Percentiles rank a stretch among this genome's conserved stretches.
phyloP scores from a whole-genome alignment of 1,140 invertebrate species.

The Sarcophaga peregrina region DNA sequence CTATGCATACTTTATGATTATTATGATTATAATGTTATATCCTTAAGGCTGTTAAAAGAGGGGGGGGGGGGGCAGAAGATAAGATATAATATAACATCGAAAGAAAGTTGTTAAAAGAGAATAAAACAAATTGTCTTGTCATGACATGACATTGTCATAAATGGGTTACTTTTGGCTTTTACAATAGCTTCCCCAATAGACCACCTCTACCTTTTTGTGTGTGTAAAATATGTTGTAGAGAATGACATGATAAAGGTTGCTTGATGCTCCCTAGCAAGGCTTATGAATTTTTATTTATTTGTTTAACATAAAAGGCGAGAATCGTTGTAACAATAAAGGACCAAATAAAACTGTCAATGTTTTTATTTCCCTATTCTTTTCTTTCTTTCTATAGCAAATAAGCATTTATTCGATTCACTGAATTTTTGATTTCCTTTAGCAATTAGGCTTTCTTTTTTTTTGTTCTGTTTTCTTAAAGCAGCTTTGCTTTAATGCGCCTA shows the following conservation, averaged over 20 bases:
- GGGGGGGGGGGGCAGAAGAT: neutral
- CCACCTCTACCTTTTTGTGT: neutral
- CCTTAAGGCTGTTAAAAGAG: neutral
- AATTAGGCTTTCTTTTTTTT: neutral
- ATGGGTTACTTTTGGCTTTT: constrained; percentile 21
- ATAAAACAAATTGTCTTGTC: constrained; percentile 24
- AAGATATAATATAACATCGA: neutral
- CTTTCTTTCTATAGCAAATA: no score
- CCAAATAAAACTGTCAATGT: neutral
- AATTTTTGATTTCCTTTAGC: neutral
- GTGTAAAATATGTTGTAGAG: neutral
- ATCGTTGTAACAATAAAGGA: neutral
- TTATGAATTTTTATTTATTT: constrained; percentile 3
- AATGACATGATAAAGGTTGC: neutral
- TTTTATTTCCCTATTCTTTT: no score
- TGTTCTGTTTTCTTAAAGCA: neutral
- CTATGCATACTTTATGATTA: constrained; percentile 26
- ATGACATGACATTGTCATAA: constrained; percentile 13
- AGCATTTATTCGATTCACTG: neutral
- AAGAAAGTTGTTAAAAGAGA: neutral
- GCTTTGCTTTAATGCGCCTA: neutral
- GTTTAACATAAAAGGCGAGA: neutral
- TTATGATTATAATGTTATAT: constrained; percentile 6
- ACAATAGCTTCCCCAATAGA: neutral
- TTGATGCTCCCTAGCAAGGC: neutral